Percentiles rank a stretch among this genome's conserved stretches.
phyloP scores from a whole-genome alignment of 2,113 vertebrate genomes.

The Melozone crissalis region DNA sequence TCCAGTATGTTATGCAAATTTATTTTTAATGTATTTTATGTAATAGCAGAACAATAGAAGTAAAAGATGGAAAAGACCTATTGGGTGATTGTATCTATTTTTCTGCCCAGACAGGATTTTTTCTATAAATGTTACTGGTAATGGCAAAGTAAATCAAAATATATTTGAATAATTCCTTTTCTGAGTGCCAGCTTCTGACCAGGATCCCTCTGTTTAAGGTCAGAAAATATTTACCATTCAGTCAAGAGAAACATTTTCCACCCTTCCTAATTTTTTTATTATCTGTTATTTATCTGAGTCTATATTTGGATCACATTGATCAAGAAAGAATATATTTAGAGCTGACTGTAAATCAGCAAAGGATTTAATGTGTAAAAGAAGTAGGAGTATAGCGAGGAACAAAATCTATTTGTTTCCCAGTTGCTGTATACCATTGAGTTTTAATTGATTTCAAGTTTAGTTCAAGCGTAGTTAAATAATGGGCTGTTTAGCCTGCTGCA shows the following conservation, averaged over 20 bases:
- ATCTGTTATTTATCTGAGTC: neutral
- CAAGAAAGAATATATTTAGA: neutral
- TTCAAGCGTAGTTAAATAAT: neutral
- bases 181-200: neutral
- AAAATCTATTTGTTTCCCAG: neutral
- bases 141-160: neutral
- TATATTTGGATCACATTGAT: neutral
- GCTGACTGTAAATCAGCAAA: neutral
- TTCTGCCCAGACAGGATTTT: neutral
- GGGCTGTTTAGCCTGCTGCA: neutral
- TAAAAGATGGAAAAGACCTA: neutral
- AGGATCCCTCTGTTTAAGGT: neutral
- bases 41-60: neutral
- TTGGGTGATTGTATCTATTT: neutral
- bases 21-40: conserved; percentile 20
- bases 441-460: neutral
- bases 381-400: neutral
- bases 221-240: neutral
- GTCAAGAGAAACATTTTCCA: neutral
- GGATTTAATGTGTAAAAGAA: neutral
- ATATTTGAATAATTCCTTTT: neutral
- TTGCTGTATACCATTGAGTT: neutral
- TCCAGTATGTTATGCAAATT: neutral
- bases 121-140: neutral
- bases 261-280: neutral